Evolutionary conservation across 2,888 invertebrate species (phyloP).

Genomic region (Glyphotaelius pellucidus): DNA sequence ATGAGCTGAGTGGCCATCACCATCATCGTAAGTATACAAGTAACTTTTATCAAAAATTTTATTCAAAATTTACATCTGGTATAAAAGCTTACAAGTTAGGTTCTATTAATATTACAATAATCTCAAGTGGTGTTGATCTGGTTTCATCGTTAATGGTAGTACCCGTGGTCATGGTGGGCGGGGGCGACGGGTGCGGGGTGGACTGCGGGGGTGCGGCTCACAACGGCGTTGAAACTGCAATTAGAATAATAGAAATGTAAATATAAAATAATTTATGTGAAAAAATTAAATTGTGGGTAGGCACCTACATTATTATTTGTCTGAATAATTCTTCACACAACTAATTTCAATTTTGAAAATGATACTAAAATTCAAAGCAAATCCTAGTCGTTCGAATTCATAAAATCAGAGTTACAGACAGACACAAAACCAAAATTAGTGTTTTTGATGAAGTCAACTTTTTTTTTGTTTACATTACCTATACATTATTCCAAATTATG

Average conservation of each 20-base stretch:
- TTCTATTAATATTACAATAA: slow-evolving; percentile 16
- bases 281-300: too few species aligned
- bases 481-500: too few species aligned
- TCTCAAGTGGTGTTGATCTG: slow-evolving; percentile 16
- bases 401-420: too few species aligned
- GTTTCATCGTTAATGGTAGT: slow-evolving; percentile 13
- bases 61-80: background rate
- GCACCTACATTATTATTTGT: too few species aligned
- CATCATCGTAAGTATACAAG: background rate
- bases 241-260: background rate
- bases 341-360: too few species aligned
- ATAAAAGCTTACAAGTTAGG: slow-evolving; percentile 11
- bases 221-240: slow-evolving; percentile 69
- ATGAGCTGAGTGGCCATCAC: background rate
- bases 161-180: slow-evolving; percentile 54
- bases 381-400: too few species aligned
- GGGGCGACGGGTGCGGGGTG: slow-evolving; percentile 57
- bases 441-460: too few species aligned
- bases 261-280: background rate
- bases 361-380: too few species aligned
- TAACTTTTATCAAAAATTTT: background rate
- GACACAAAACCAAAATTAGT: too few species aligned
- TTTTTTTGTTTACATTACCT: too few species aligned
- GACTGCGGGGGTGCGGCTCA: slow-evolving; percentile 57
- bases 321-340: too few species aligned